These are phyloP conservation scores for Leptodirus hochenwartii DNA, from an alignment of 2,888 invertebrate genomes.

Conservation along the genomic window DNA sequence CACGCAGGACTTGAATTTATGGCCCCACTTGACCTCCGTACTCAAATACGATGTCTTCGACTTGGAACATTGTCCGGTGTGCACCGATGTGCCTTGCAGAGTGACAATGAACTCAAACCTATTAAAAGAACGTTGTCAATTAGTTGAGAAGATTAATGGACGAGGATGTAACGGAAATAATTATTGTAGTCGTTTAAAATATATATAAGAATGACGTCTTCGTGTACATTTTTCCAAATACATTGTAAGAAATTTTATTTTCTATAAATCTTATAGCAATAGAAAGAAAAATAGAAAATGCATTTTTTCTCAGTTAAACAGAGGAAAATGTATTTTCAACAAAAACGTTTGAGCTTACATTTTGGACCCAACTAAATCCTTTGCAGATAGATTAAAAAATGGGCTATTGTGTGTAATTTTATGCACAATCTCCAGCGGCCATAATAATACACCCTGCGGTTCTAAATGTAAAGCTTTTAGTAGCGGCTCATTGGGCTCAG, in stretches of 20 bases:
- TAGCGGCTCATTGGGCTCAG: slow-evolving; percentile 58
- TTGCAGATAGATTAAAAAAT: slow-evolving; percentile 57
- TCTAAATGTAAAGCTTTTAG: slow-evolving; percentile 49
- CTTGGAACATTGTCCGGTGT: slow-evolving; percentile 59
- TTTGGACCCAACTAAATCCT: slow-evolving; percentile 61
- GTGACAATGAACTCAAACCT: slow-evolving; percentile 70
- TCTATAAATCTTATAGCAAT: too few relatives aligned
- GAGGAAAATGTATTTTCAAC: too few relatives aligned
- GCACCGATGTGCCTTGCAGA: slow-evolving; percentile 63
- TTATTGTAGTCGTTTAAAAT: too few relatives aligned
- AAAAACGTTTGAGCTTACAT: too few relatives aligned
- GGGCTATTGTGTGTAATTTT: slow-evolving; percentile 62
- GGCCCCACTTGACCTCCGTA: slow-evolving; percentile 70
- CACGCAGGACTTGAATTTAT: slow-evolving; percentile 40
- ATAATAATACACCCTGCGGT: slow-evolving; percentile 48
- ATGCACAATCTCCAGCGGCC: slow-evolving; percentile 80
- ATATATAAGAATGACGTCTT: too few relatives aligned
- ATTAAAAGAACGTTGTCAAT: slow-evolving; percentile 19
- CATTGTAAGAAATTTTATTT: too few relatives aligned
- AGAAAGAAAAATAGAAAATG: too few relatives aligned
- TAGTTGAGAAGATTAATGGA: too few relatives aligned
- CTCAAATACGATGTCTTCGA: slow-evolving; percentile 62
- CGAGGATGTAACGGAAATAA: too few relatives aligned
- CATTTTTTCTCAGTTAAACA: too few relatives aligned
- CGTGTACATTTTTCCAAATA: too few relatives aligned